Percentiles rank a stretch among this genome's conserved stretches.
Evolutionary conservation across 2,113 vertebrate genomes (phyloP).

Genomic region (Xiphophorus couchianus): DNA sequence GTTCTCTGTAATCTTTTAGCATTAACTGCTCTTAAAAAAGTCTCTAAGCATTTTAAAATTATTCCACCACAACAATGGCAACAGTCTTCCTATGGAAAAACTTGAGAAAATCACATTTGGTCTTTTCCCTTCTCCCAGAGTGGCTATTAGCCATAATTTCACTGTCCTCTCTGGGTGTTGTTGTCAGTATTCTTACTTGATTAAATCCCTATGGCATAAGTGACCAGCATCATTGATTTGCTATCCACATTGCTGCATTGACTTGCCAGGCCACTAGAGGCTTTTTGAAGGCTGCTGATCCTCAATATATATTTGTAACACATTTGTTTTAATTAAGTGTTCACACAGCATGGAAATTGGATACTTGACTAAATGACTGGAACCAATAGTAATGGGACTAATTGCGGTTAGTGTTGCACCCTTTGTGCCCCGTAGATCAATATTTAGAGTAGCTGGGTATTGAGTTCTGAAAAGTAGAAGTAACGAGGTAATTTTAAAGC

Average conservation of each 20-base stretch:
- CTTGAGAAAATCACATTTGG: constrained; percentile 27
- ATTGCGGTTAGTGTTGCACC: constrained; percentile 77
- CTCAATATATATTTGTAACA: constrained; percentile 82
- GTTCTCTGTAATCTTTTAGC: constrained; percentile 14
- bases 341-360: constrained; percentile 82
- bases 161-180: constrained; percentile 56
- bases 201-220: constrained; percentile 78
- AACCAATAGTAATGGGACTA: constrained; percentile 78
- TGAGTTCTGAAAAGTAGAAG: constrained; percentile 63
- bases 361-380: constrained; percentile 79
- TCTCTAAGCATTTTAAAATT: constrained; percentile 29
- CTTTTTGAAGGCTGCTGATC: constrained; percentile 77
- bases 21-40: constrained; percentile 29
- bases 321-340: constrained; percentile 87
- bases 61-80: constrained; percentile 15
- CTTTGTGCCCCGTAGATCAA: constrained; percentile 69
- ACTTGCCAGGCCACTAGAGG: constrained; percentile 74
- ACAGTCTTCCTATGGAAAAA: constrained; percentile 42
- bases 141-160: constrained; percentile 65
- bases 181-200: constrained; percentile 75
- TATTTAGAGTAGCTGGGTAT: constrained; percentile 74
- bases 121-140: constrained; percentile 48
- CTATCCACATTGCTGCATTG: constrained; percentile 78
- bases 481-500: constrained; percentile 42
- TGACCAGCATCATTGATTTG: constrained; percentile 80